A percentile compares a stretch with the other conserved stretches of the same genome.
phyloP scores from a whole-genome alignment of 2,888 invertebrate genomes.

The Prostheceraeus crozeri region DNA sequence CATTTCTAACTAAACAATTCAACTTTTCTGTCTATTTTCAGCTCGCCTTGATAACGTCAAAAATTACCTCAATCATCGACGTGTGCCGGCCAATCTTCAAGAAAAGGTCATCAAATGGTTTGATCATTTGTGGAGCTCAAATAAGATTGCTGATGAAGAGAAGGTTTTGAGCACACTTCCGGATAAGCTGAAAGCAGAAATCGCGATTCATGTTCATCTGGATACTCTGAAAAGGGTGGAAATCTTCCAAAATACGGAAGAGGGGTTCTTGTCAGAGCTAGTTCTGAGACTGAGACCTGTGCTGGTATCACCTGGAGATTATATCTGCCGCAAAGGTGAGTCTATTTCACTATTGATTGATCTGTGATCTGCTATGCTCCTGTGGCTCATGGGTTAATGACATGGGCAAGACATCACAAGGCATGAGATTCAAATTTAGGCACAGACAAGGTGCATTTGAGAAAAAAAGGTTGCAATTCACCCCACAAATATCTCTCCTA shows the following conservation, averaged over 20 bases:
- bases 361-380: no score
- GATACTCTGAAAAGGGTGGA: conserved; percentile 85
- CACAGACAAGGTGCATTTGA: no score
- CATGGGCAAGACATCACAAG: no score
- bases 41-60: conserved; percentile 96
- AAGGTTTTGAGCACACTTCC: conserved; percentile 59
- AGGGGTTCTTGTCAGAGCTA: conserved; percentile 92
- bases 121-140: conserved; percentile 95
- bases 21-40: conserved; percentile 57
- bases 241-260: conserved; percentile 98
- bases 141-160: conserved; percentile 88
- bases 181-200: conserved; percentile 95
- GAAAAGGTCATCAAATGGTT: conserved; percentile 98
- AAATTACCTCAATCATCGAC: conserved; percentile 92
- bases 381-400: no score
- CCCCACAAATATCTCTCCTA: no score
- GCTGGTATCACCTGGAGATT: conserved; percentile 94
- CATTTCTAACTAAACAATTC: not conserved
- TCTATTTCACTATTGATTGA: not conserved
- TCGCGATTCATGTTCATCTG: conserved; percentile 95
- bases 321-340: conserved; percentile 95
- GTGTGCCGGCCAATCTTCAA: conserved; percentile 87
- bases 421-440: no score
- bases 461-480: no score
- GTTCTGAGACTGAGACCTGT: conserved; percentile 87